Evolutionary conservation across 2,113 vertebrate genomes (phyloP).

Genomic region (Speoplatyrhinus poulsoni): DNA sequence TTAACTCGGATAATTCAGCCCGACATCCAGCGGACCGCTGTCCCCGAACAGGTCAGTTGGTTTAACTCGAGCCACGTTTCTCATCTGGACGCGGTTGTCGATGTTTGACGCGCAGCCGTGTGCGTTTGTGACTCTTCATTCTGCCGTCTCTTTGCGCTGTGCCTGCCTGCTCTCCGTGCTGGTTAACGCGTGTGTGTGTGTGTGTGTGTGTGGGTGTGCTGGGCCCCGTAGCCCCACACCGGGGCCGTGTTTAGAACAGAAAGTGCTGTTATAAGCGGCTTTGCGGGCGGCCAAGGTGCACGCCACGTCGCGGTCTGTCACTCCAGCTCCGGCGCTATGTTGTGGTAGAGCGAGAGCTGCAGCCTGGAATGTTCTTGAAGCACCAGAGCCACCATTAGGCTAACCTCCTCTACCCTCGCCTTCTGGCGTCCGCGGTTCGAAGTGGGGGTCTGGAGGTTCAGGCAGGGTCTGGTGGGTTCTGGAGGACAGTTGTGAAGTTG

Average conservation of each 20-base stretch:
- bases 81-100: conserved; percentile 20
- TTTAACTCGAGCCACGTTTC: conserved; percentile 27
- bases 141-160: conserved; percentile 69
- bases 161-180: conserved; percentile 75
- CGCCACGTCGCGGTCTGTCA: conserved; percentile 39
- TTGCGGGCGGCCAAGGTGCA: conserved; percentile 34
- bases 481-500: conserved; percentile 41
- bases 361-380: conserved; percentile 64
- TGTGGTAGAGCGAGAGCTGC: too few relatives aligned
- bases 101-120: conserved; percentile 45
- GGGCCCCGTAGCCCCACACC: conserved; percentile 75
- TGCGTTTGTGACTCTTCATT: conserved; percentile 54
- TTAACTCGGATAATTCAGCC: conserved; percentile 77
- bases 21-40: conserved; percentile 72
- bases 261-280: conserved; percentile 55
- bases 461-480: conserved; percentile 37
- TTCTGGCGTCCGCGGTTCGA: conserved; percentile 12
- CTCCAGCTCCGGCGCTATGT: too few relatives aligned
- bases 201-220: conserved; percentile 68
- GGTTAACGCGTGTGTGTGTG: conserved; percentile 26
- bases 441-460: not conserved
- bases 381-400: conserved; percentile 50
- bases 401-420: conserved; percentile 29
- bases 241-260: conserved; percentile 46
- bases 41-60: conserved; percentile 75